Evolutionary conservation across 2,113 vertebrate species (phyloP).

Genomic region (Epinephelus lanceolatus): DNA sequence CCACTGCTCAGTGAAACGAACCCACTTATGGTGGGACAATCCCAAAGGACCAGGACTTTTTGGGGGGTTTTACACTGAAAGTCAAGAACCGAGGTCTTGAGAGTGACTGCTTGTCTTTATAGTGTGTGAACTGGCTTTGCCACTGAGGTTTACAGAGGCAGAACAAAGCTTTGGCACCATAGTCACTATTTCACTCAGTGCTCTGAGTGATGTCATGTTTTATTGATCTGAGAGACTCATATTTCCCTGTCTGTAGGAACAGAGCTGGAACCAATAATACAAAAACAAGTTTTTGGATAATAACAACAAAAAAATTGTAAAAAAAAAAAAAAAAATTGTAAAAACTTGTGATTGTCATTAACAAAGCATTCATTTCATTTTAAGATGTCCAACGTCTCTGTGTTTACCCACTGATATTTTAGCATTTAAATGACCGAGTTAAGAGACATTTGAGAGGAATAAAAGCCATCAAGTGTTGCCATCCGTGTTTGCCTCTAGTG

Average conservation of each 20-base stretch:
- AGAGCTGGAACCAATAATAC: neutral
- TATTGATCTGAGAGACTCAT: slow-evolving; percentile 33
- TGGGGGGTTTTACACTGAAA: neutral
- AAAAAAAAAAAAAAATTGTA: neutral
- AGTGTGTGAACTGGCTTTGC: neutral
- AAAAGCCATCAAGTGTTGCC: neutral
- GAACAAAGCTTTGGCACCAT: slow-evolving; percentile 1
- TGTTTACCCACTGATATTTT: neutral
- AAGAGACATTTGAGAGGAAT: neutral
- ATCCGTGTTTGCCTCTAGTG: neutral
- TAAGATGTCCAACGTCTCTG: neutral
- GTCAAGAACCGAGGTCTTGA: slow-evolving; percentile 2
- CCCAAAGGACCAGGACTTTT: too few relatives aligned
- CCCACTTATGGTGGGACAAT: too few relatives aligned
- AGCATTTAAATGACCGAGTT: neutral
- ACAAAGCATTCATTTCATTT: neutral
- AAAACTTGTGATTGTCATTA: slow-evolving; percentile 23
- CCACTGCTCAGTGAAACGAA: neutral
- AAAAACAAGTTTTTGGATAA: neutral
- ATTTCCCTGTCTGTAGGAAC: neutral
- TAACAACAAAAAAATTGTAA: neutral
- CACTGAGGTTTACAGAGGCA: neutral
- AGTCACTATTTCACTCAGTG: neutral
- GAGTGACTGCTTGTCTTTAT: neutral
- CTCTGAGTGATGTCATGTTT: slow-evolving; percentile 6